phyloP scores from a whole-genome alignment of 2,113 vertebrate species.

The Brachyhypopomus gauderio region DNA sequence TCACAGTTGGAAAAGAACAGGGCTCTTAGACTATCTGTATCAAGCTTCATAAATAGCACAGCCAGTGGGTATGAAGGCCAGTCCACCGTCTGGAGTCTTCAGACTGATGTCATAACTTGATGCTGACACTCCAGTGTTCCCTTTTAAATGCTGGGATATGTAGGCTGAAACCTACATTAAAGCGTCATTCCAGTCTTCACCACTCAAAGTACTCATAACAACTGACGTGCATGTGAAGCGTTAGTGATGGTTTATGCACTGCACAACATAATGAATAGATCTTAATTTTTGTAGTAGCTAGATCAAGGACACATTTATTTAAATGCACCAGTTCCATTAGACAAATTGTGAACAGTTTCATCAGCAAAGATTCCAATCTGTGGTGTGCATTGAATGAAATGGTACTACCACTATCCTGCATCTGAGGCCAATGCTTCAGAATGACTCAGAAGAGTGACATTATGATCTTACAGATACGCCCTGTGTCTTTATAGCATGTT shows the following conservation, averaged over 20 bases:
- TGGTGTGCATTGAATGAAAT: background rate
- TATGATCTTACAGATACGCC: background rate
- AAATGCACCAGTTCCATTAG: too few species aligned
- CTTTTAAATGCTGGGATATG: too few species aligned
- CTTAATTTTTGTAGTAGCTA: too few species aligned
- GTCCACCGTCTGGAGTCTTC: background rate
- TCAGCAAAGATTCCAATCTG: background rate
- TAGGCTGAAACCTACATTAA: too few species aligned
- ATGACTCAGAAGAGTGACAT: background rate
- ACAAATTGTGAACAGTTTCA: background rate
- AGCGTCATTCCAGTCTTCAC: too few species aligned
- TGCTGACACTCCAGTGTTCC: too few species aligned
- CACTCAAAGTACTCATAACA: too few species aligned
- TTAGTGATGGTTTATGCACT: too few species aligned
- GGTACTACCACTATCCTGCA: background rate
- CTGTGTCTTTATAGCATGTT: background rate
- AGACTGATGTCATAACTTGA: background rate
- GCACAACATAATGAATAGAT: too few species aligned
- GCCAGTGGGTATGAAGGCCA: background rate
- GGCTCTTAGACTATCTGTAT: background rate
- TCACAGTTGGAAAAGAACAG: constrained; percentile 43
- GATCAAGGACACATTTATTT: too few species aligned
- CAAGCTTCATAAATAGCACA: constrained; percentile 9
- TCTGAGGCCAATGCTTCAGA: background rate
- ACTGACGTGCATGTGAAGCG: too few species aligned